Percentiles rank a stretch among this genome's conserved stretches.
Evolutionary conservation across 2,888 invertebrate species (phyloP).

Genomic region (Sinelater perroti): DNA sequence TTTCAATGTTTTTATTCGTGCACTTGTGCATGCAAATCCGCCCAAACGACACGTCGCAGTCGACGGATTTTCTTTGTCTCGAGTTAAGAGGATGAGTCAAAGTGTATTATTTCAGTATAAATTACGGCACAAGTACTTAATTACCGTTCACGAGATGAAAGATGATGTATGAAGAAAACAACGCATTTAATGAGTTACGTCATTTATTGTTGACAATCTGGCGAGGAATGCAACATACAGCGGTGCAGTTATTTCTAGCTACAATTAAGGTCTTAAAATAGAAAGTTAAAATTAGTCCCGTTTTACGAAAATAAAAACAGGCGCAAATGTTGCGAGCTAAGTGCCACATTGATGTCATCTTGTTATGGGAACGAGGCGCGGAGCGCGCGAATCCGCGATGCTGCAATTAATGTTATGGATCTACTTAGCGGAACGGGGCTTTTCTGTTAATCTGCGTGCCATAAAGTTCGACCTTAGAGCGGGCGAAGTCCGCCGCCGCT

Average conservation of each 20-base stretch:
- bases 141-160: conserved; percentile 16
- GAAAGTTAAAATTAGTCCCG: conserved; percentile 18
- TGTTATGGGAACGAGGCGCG: too few relatives aligned
- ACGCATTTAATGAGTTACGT: conserved; percentile 26
- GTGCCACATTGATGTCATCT: too few relatives aligned
- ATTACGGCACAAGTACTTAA: conserved; percentile 19
- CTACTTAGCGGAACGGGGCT: too few relatives aligned
- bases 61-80: too few relatives aligned
- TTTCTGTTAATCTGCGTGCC: too few relatives aligned
- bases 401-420: too few relatives aligned
- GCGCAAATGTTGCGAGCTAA: neutral
- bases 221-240: conserved; percentile 15
- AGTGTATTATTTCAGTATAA: neutral
- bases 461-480: too few relatives aligned
- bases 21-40: neutral
- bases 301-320: conserved; percentile 5
- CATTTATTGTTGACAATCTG: conserved; percentile 24
- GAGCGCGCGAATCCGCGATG: too few relatives aligned
- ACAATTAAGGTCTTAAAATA: conserved; percentile 25
- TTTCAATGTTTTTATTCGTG: neutral
- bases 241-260: conserved; percentile 28
- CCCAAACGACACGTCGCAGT: too few relatives aligned
- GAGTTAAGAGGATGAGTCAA: conserved; percentile 1
- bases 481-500: neutral
- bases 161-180: conserved; percentile 28